These are phyloP conservation scores for Leptinotarsa defecta DNA, from an alignment of 1,140 invertebrate genomes.

Conservation along the genomic window DNA sequence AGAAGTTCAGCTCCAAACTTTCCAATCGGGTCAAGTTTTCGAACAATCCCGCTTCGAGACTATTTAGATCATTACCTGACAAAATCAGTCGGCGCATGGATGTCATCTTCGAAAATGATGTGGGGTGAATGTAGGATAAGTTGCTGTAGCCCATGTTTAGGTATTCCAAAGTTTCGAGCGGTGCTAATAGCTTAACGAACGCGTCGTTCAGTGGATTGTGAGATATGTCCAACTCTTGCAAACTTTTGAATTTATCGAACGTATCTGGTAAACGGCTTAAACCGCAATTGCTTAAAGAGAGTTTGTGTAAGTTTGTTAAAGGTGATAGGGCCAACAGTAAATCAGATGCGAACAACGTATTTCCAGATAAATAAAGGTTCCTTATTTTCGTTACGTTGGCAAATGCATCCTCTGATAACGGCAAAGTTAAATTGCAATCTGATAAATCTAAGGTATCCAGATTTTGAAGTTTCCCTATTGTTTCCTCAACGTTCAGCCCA, in stretches of 20 bases:
- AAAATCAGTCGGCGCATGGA: conserved; percentile 68
- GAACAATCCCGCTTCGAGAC: conserved; percentile 71
- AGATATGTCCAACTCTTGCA: conserved; percentile 71
- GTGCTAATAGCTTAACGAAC: conserved; percentile 69
- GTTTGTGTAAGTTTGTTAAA: conserved; percentile 66
- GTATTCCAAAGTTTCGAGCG: conserved; percentile 68
- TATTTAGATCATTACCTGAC: conserved; percentile 70
- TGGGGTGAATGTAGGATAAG: conserved; percentile 67
- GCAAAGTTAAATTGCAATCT: conserved; percentile 69
- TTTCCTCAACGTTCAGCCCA: conserved; percentile 67
- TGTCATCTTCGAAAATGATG: conserved; percentile 73
- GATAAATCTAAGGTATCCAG: conserved; percentile 72
- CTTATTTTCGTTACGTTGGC: conserved; percentile 69
- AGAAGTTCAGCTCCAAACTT: conserved; percentile 70
- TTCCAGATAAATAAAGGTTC: conserved; percentile 68
- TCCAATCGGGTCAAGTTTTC: conserved; percentile 69
- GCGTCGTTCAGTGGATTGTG: conserved; percentile 72
- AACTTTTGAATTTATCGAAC: conserved; percentile 67
- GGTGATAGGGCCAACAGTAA: conserved; percentile 69
- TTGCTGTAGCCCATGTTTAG: conserved; percentile 77
- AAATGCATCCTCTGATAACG: conserved; percentile 71
- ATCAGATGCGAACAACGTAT: conserved; percentile 69
- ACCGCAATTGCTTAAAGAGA: conserved; percentile 70
- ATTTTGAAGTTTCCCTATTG: conserved; percentile 68
- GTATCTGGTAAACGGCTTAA: conserved; percentile 67